phyloP scores from a whole-genome alignment of 2,113 vertebrate genomes.

The Acrocephalus kingi region DNA sequence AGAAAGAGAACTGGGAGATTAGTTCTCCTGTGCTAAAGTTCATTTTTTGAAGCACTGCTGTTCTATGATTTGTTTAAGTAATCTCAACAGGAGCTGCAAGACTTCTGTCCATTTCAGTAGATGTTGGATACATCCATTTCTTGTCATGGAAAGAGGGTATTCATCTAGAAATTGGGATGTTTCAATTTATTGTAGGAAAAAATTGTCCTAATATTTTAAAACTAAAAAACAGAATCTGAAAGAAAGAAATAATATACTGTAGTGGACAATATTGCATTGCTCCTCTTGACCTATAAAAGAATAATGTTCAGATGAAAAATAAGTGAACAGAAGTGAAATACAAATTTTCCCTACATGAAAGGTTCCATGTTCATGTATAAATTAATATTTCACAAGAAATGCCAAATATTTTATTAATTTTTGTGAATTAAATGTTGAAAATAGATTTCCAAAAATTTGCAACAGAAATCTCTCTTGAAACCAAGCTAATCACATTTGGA shows the following conservation, averaged over 20 bases:
- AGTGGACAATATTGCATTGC: not conserved
- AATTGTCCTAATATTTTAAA: not conserved
- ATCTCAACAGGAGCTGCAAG: not conserved
- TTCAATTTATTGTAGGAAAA: not conserved
- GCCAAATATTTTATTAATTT: not conserved
- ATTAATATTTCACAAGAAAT: not conserved
- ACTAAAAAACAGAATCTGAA: not conserved
- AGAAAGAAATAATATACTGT: fast-evolving
- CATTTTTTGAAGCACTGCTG: not conserved
- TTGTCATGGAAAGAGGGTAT: not conserved
- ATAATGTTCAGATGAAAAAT: not conserved
- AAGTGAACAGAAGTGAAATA: not conserved
- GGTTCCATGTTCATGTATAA: not conserved
- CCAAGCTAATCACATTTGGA: not conserved
- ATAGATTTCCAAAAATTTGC: not conserved
- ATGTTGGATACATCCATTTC: not conserved
- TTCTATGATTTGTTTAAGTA: not conserved
- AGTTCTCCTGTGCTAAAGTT: not conserved
- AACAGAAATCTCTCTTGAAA: not conserved
- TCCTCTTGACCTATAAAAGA: not conserved
- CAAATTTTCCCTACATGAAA: not conserved
- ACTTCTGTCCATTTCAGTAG: not conserved
- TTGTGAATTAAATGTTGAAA: not conserved
- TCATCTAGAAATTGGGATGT: not conserved
- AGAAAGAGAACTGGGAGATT: not conserved